Evolutionary conservation across 1,140 invertebrate genomes (phyloP), one percentile per base, ranked within the genome.

Genomic region (Eueides isabella): DNA sequence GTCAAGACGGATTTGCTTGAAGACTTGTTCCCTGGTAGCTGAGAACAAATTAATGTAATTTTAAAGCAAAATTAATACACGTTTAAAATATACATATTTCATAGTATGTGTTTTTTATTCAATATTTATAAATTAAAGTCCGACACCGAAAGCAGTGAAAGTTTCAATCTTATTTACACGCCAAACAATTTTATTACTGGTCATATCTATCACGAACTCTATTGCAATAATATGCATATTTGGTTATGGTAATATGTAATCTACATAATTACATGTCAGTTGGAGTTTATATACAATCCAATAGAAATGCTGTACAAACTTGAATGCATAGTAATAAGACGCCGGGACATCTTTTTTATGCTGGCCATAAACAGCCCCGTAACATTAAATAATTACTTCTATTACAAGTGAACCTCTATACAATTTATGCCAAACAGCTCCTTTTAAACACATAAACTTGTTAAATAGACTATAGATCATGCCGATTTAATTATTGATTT

Each of bases 211-310:
- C 61, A 29, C 28, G 66, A 66, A 67, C 28, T 65, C 74, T 68
- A 78, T 66, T 74, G 65, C 65, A 74, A 78, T 74, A 74, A 71
- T 78, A 78, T 78, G 72, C 67, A 74, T 74, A 77, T 65, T 67
- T 74, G n/a, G 71, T 74, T 61, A 77, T 73, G 71, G 55, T 62
- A 74, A 68, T 62, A 74, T 55, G 28, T 41, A 67, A 78, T 78
- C 69, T 78, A 68, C 72, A 74, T 78, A 78, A 74, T 78, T 61
- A 78, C 76, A 68, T 31, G 69, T 72, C 68, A 71, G 72, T 72
- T 72, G 67, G 64, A 68, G 61, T 78, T 74, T 68, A 76, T 76
- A 66, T 69, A n/a, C n/a, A n/a, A n/a, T 70, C 61, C 68, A 70
- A 67, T 67, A 75, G 23, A 67, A 64, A 28, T 16, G 38, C 33